These are phyloP conservation scores for Caenorhabditis inopinata DNA, from an alignment of 1,140 invertebrate genomes.

Conservation along the genomic window DNA sequence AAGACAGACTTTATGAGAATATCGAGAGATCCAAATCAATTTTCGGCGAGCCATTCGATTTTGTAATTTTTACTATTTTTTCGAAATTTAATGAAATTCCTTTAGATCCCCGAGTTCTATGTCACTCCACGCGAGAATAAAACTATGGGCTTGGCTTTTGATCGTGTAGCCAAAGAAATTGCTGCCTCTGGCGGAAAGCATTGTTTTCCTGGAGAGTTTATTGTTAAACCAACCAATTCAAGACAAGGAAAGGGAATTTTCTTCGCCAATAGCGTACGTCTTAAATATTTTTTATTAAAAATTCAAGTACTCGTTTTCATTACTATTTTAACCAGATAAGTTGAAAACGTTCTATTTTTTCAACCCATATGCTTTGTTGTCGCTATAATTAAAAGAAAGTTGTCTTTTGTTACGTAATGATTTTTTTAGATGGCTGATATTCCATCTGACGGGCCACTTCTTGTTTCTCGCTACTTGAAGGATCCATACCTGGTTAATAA, in stretches of 20 bases:
- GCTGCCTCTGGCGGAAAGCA: not conserved
- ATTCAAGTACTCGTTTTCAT: no score
- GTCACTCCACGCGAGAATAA: constrained; percentile 53
- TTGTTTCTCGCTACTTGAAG: constrained; percentile 78
- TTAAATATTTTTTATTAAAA: not conserved
- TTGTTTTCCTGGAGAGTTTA: constrained; percentile 45
- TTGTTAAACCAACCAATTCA: constrained; percentile 59
- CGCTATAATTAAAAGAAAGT: no score
- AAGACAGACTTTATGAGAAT: constrained; percentile 67
- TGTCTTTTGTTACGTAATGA: no score
- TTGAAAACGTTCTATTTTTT: no score
- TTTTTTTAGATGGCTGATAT: constrained; percentile 55
- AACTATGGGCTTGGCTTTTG: constrained; percentile 43
- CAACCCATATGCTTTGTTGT: no score
- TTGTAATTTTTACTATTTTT: constrained; percentile 35
- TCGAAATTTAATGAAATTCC: not conserved
- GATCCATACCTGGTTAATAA: constrained; percentile 88
- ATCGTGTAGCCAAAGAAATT: constrained; percentile 20
- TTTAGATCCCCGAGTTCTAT: constrained; percentile 64
- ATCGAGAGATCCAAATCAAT: constrained; percentile 36
- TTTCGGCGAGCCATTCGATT: constrained; percentile 35
- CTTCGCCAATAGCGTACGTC: constrained; percentile 41
- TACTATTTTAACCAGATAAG: no score
- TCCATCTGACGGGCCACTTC: constrained; percentile 45
- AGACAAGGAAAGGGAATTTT: constrained; percentile 60